Base-by-base conservation (phyloP, 2,888 invertebrate species). In the Eurois occulta region DNA sequence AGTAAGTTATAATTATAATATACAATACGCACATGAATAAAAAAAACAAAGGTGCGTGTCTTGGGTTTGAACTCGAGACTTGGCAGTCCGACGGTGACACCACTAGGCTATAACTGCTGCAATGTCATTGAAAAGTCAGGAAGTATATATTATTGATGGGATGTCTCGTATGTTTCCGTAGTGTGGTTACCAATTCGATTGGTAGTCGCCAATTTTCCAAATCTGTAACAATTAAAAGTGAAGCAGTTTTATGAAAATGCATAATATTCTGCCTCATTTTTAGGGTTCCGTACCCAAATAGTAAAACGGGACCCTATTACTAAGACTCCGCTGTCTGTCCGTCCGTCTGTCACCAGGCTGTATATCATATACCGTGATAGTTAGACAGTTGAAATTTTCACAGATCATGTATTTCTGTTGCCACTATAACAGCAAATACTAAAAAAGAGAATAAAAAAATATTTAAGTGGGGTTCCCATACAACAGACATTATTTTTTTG, bases 91-190 rank as follows among this genome's bases (percentile, higher is more conserved):
- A 28, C 7, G 28, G 2, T 28, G 7, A 28, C 28, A 16, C 28
- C 16, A 58, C 28, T 58, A 58, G 16, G 16, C 28, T 18, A 58
- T 28, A 1, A 55, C 18, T 18, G 18, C 18, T 35, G 32, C n/a
- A 48, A 79, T 21, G 16, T 48, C 32, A 80, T 48, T 81, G 32
- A 28, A 65, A 65, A 73, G 8, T 35, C 46, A 32, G 28, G 38
- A 6, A 11, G 5, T 43, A 48, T 16, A n/a, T 52, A 52, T 35
- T 60, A 79, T 81, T 79, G 28, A 75, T 67, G 35, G 8, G 1
- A 21, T n/a, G 81, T 81, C 81, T 75, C 43, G 18, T 21, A 4
- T 46, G 24, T 35, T 79, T 81, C 81, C 78, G 75, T 32, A 35
- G 66, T 35, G 66, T 24, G 58, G 18, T 46, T 7, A 10, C 32